Base-by-base conservation (phyloP, 2,797 vertebrate species). In the Diceros bicornis region DNA sequence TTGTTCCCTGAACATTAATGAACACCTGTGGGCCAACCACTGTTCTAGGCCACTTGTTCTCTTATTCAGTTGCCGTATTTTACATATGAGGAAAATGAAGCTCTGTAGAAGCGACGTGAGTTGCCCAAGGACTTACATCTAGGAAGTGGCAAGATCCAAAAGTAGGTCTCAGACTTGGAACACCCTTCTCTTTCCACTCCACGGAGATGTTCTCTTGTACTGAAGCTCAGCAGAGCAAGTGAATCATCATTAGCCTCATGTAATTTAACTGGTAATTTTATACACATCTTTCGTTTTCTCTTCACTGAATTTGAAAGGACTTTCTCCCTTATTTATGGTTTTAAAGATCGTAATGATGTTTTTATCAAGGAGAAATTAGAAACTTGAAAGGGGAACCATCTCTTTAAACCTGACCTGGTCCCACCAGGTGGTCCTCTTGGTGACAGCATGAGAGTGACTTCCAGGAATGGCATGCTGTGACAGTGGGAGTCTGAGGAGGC, bases 321-420 rank as follows among this genome's bases (percentile, higher is more conserved):
- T 91, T 94, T 92, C 52, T 85, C 32, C 34, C 4, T 92, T 86
- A 77, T 83, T 75, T 91, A 23, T 81, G 34, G 18, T 72, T 95
- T 71, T 96, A 50, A 94, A 90, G 96, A 92, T 47, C 72, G 32
- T 50, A 69, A 71, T 25, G 29, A 52, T 85, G 16, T 81, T 92
- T 92, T 95, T 57, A 78, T 86, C 82, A 83, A 69, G 74, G 75
- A 94, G 72, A 72, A 77, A 52, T 84, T 57, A 84, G 75, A 94
- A 87, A 75, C 62, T 75, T 72, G 50, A 71, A 61, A 66, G 27
- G 13, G 14, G 21, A 93, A 41, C 47, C 12, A 14, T 77, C 77
- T 95, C 69, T 90, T 77, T 69, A 55, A 94, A 50, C 41, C 64
- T 74, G 21, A 41, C 44, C 20, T 52, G 52, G 37, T 32, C 23